Conservation (phyloP, 1,140 invertebrate species). For the Drosophila sp. region DNA sequence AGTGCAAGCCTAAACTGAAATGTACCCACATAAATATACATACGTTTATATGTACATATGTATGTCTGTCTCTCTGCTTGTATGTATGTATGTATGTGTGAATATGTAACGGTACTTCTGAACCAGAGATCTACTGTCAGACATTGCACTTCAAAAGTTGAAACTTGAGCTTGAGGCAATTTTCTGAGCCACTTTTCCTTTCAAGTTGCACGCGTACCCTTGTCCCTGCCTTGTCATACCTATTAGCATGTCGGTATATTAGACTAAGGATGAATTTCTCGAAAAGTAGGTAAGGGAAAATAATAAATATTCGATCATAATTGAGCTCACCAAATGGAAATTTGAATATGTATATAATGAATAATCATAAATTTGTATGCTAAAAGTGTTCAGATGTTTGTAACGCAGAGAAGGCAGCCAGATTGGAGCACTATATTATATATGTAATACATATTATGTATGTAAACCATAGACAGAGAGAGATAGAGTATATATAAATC, state of each 20-base stretch:
- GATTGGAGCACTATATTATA: no score
- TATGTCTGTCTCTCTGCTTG: neutral
- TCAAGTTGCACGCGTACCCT: constrained; percentile 22
- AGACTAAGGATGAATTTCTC: neutral
- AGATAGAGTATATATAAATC: no score
- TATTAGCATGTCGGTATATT: neutral
- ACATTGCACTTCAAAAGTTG: constrained; percentile 16
- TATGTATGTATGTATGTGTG: constrained; percentile 15
- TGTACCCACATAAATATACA: constrained; percentile 21
- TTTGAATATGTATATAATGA: no score
- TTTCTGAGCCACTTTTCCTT: constrained; percentile 41
- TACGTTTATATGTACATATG: neutral
- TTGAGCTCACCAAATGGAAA: no score
- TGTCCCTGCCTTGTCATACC: neutral
- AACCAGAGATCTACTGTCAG: constrained; percentile 15
- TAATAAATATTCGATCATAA: no score
- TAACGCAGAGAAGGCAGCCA: no score
- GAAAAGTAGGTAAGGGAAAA: no score
- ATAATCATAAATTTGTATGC: no score
- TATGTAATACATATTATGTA: no score
- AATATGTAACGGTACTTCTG: constrained; percentile 34
- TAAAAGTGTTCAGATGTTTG: no score
- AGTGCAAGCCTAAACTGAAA: constrained; percentile 51
- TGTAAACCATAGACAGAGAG: no score
- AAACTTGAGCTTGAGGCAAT: constrained; percentile 4